Conservation (phyloP, 2,113 vertebrate species). For the Ophthalmolycus amberensis region DNA sequence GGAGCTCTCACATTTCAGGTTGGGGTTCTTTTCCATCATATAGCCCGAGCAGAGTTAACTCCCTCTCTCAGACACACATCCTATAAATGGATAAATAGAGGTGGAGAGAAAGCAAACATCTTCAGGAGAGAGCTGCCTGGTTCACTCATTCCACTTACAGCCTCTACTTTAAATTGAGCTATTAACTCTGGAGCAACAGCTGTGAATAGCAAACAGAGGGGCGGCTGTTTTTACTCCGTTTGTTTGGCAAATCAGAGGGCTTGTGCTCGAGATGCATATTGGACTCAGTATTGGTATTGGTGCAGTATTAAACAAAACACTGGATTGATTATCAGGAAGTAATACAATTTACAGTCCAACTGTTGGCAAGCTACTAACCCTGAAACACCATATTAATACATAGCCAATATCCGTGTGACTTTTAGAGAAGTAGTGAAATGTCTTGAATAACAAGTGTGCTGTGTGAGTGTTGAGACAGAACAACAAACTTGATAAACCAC, state of each 20-base stretch:
- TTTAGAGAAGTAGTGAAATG: neutral
- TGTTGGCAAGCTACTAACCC: neutral
- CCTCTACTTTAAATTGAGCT: constrained; percentile 37
- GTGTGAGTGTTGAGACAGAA: neutral
- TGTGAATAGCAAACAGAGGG: constrained; percentile 19
- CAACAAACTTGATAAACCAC: neutral
- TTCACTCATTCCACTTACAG: neutral
- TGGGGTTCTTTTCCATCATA: neutral
- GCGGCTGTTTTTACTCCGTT: constrained; percentile 18
- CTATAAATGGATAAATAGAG: constrained; percentile 34
- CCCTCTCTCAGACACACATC: neutral
- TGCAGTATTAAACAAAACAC: neutral
- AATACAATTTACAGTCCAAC: neutral
- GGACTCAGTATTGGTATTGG: neutral
- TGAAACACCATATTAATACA: neutral
- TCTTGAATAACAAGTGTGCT: neutral
- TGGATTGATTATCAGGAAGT: neutral
- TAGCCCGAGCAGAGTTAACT: neutral
- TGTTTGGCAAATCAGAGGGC: constrained; percentile 13
- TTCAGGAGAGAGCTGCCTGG: constrained; percentile 6
- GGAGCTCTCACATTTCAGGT: constrained; percentile 18
- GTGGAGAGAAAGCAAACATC: constrained; percentile 45
- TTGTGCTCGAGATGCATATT: neutral
- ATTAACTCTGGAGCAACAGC: constrained; percentile 38
- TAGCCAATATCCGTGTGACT: too few relatives aligned